These are phyloP conservation scores for Polyploca ridens DNA, from an alignment of 2,888 invertebrate genomes.

Conservation along the genomic window DNA sequence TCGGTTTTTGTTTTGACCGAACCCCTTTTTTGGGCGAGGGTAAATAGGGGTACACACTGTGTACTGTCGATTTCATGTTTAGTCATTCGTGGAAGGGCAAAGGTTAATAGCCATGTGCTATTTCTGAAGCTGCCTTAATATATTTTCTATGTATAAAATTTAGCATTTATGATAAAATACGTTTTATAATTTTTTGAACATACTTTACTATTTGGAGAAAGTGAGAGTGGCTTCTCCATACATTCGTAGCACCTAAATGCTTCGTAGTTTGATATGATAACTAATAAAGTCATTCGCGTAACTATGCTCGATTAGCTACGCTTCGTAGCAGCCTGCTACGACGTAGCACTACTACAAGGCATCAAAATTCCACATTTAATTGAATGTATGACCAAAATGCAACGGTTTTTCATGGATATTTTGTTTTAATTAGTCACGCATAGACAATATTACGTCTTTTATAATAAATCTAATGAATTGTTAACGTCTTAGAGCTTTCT, in stretches of 20 bases:
- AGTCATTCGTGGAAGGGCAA: constrained; percentile 44
- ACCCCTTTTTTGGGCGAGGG: constrained; percentile 41
- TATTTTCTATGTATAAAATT: not conserved
- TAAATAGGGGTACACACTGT: constrained; percentile 31
- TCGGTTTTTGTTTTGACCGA: constrained; percentile 49
- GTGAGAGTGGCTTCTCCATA: not conserved
- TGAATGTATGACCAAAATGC: too few relatives aligned
- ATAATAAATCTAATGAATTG: too few relatives aligned
- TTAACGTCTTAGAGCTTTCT: too few relatives aligned
- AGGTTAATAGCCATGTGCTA: constrained; percentile 15
- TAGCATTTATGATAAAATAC: not conserved
- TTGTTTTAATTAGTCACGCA: too few relatives aligned
- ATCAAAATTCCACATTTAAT: too few relatives aligned
- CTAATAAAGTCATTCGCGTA: not conserved
- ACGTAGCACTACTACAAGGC: not conserved
- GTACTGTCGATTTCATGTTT: constrained; percentile 34
- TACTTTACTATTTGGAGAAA: too few relatives aligned
- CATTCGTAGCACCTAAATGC: not conserved
- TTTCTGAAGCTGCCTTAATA: not conserved
- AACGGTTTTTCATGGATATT: too few relatives aligned
- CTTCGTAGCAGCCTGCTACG: constrained; percentile 4
- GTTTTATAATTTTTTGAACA: not conserved
- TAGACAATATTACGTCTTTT: too few relatives aligned
- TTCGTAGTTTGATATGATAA: not conserved
- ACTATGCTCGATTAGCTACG: not conserved